phyloP scores from a whole-genome alignment of 2,797 vertebrate species.

The Clarias platycephalus region DNA sequence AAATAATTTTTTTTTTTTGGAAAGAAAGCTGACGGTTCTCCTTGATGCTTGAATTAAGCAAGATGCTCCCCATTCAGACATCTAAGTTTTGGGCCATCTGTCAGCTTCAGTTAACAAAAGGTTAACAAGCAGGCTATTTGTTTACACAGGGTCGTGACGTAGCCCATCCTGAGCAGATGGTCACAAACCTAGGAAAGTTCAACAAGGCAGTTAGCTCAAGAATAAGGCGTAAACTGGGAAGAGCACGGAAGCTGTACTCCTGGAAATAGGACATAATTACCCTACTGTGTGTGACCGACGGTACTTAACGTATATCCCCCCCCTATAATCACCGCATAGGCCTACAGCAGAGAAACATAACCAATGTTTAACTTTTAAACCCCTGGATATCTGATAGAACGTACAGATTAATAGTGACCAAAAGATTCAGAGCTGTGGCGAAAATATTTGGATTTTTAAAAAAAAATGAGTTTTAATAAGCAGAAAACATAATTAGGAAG shows the following conservation, averaged over 20 bases:
- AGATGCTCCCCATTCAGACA: constrained; percentile 8
- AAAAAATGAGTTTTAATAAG: neutral
- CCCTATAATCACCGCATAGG: constrained; percentile 47
- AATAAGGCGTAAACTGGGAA: constrained; percentile 49
- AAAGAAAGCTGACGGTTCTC: neutral
- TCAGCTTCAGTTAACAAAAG: constrained; percentile 51
- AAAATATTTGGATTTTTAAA: constrained; percentile 12
- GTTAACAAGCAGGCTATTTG: constrained; percentile 52
- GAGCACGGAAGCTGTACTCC: constrained; percentile 35
- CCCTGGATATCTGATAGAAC: constrained; percentile 39
- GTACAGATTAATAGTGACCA: neutral
- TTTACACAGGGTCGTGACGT: constrained; percentile 47
- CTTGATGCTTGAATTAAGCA: constrained; percentile 2
- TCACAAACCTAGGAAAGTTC: constrained; percentile 53
- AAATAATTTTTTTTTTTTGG: neutral
- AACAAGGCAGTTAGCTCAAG: constrained; percentile 52
- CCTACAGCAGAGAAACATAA: constrained; percentile 52
- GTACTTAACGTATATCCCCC: constrained; percentile 37
- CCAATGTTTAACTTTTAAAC: constrained; percentile 49
- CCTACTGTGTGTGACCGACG: constrained; percentile 43
- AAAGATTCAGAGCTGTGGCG: constrained; percentile 16
- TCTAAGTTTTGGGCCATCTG: constrained; percentile 43
- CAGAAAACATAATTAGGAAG: neutral
- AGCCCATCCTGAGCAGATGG: constrained; percentile 54
- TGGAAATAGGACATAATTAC: constrained; percentile 48